Evolutionary conservation across 2,888 invertebrate species (phyloP), one percentile per base, ranked within the genome.

Genomic region (Carpatolechia fugitivella): DNA sequence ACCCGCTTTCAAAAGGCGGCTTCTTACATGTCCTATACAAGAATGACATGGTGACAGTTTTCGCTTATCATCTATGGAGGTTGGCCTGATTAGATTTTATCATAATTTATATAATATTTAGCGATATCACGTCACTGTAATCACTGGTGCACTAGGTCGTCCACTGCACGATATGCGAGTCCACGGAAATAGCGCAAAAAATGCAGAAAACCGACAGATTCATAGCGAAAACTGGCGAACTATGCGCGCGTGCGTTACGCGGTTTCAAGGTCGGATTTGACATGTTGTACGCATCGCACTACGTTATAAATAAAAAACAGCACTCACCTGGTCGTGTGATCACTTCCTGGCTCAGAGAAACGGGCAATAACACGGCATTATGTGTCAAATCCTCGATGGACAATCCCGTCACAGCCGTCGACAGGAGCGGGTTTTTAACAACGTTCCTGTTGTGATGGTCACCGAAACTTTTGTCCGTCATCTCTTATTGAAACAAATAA

Each of bases 361-460:
- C 94, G 68, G 95, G 95, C 73, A 95, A 86, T 69, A 95, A 83
- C 58, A 95, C 85, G 56, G 94, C 93, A 82, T 93, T 93, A 75
- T 94, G 93, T 62, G 93, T 91, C 85, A 94, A 93, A 82, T 94
- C 94, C 66, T 95, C 95, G 54, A 93, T 91, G 11, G 94, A 93
- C 64, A 93, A 92, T 53, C 94, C 94, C 63, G 93, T 93, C 60
- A 95, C 94, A 57, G 95, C 94, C 54, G 93, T 93, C 66, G 93
- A 94, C 60, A 96, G 89, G 67, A 95, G 89, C 30, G 95, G 93
- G 84, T 95, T 95, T 90, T 88, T 89, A 71, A 90, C 82, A 59
- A 83, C 73, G 75, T 80, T 83, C 76, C 79, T 80, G 66, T 76
- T 82, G 55, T 77, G 72, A 59, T 83, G 76, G 71, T 89, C 88